Evolutionary conservation across 1,140 invertebrate genomes (phyloP).

Genomic region (Coboldia fuscipes): DNA sequence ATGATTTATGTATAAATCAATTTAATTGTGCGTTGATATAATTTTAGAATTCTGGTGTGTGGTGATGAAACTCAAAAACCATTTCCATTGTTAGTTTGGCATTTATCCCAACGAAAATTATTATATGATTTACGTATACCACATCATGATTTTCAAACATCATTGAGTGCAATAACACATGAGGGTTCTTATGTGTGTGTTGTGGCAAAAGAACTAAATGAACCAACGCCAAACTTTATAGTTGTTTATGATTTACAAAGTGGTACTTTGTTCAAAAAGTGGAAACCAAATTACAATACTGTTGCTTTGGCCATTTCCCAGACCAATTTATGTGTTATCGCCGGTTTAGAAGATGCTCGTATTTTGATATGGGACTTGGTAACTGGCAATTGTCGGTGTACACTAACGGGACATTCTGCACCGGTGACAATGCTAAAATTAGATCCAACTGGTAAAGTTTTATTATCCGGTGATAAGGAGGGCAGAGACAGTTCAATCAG

Average conservation of each 20-base stretch:
- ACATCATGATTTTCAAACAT: slow-evolving; percentile 72
- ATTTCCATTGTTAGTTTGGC: slow-evolving; percentile 74
- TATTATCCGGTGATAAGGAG: slow-evolving; percentile 47
- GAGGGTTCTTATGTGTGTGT: slow-evolving; percentile 53
- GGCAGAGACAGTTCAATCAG: slow-evolving; percentile 48
- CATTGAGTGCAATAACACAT: slow-evolving; percentile 62
- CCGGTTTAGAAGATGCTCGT: slow-evolving; percentile 54
- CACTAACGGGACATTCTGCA: slow-evolving; percentile 48
- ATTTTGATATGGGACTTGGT: slow-evolving; percentile 73
- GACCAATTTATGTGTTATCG: slow-evolving; percentile 56
- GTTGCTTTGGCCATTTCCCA: slow-evolving; percentile 64
- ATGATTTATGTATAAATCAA: background rate
- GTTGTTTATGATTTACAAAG: slow-evolving; percentile 81
- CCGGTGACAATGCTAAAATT: slow-evolving; percentile 47
- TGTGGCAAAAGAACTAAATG: slow-evolving; percentile 53
- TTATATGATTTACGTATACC: slow-evolving; percentile 70
- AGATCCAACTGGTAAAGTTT: slow-evolving; percentile 40
- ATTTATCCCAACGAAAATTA: slow-evolving; percentile 57
- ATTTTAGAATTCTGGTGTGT: slow-evolving; percentile 52
- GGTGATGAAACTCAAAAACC: slow-evolving; percentile 82
- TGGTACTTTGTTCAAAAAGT: slow-evolving; percentile 77
- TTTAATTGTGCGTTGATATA: background rate
- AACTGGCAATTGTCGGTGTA: slow-evolving; percentile 38
- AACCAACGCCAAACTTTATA: slow-evolving; percentile 66
- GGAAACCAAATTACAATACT: slow-evolving; percentile 63